Base-by-base conservation (phyloP, 2,797 vertebrate genomes). In the Astyanax mexicanus region DNA sequence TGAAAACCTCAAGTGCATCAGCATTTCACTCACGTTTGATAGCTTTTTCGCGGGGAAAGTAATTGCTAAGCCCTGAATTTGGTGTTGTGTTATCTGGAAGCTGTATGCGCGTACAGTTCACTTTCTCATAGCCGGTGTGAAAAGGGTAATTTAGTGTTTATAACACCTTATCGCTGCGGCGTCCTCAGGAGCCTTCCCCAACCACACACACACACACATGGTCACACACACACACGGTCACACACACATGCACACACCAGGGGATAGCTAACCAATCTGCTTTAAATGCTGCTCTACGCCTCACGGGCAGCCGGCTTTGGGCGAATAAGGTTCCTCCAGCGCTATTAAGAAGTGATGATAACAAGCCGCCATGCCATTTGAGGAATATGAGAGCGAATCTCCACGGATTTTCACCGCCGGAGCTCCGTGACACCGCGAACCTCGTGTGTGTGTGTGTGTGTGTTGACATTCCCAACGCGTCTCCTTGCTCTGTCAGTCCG, bases 301-400 rank as follows among this genome's bases (percentile, higher is more conserved):
- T 61, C 3, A 2, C 49, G 42, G 77, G 65, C 57, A 19, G 58
- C 66, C 61, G 68, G 66, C 73, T 80, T 75, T 72, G 66, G 68
- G 68, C 52, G 29, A 76, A 67, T 60, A 67, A 67, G 68, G 60
- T 72, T 76, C 58, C 54, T 80, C 61, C 66, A 47, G 62, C 62
- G 25, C 69, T 42, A 55, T 79, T 72, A 79, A 69, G 57, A 57
- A 74, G 78, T 69, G 60, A 37, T 11, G 23, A 68, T 71, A 51
- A 49, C 78, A 71, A 74, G 70, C 66, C 71, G 29, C 38, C 13
- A 23, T 27, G 37, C 69, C 74, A 65, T 47, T 10, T 0, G 49
- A 60, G 70, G 68, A 25, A 72, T 47, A 37, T 54, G 37, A 29
- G 45, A 66, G 37, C 57, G 66, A 82, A 77, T 49, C 44, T 27